Evolutionary conservation across 2,113 vertebrate species (phyloP), one percentile per base, ranked within the genome.

Genomic region (Daubentonia madagascariensis): DNA sequence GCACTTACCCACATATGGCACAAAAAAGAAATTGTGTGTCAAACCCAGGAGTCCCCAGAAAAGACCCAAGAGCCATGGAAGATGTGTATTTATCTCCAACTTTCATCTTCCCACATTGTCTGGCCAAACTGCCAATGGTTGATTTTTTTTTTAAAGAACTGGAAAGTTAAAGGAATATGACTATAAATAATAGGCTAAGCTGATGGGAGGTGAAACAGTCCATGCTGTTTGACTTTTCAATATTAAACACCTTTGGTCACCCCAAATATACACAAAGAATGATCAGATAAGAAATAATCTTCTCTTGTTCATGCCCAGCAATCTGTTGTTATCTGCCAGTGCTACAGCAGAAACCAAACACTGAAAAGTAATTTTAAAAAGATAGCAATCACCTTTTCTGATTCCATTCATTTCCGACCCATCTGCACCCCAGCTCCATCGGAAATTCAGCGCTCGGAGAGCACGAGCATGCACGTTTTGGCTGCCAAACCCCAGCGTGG

Each of bases 341-440:
- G 50, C 93, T 89, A 48, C 10, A 83, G 35, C 43, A 76, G 81
- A 97, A 98, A 91, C 91, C 89, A 93, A 96, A 96, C 28, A 17
- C 57, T 37, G 17, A 88, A 40, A 6, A 0, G 85, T 35, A 70
- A 91, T 2, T 63, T 63, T 30, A 32, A 90, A 91, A 87, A 78
- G 59, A 91, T 28, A 45, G 63, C 48, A 20, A 97, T 52, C 8
- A 0, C 3, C 6, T 48, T 52, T 3, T 20, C 8, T 1, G 0
- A 20, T 16, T 54, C 48, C 37, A 1, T 84, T 94, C 35, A 61
- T 23, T 83, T 10, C 22, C 0, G 5, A 5, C 40, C 67, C 5
- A 6, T 45, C 16, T 81, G 20, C 1, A 20, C 32, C 52, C 50
- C 17, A 28, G 2, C 50, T 23, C 35, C 28, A n/a, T 10, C 0